Percentiles rank a stretch among this genome's conserved stretches.
phyloP scores from a whole-genome alignment of 2,888 invertebrate genomes.

The Alloplasta piceator region DNA sequence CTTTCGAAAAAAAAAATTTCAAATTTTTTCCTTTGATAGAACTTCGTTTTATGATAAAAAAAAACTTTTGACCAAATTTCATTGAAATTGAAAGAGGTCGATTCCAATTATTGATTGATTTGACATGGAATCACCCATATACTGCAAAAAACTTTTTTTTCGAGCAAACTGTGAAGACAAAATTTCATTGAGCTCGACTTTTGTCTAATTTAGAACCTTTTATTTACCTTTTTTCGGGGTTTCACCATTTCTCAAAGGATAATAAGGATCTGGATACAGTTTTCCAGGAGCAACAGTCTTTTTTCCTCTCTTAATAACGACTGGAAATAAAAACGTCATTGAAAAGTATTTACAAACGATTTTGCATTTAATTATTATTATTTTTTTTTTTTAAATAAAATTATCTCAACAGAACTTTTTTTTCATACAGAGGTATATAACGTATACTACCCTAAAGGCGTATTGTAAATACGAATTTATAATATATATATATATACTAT shows the following conservation, averaged over 20 bases:
- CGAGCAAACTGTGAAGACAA: too few relatives aligned
- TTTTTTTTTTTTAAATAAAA: conserved; percentile 51
- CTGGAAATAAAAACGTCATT: not conserved
- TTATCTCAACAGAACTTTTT: conserved; percentile 52
- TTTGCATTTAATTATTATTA: not conserved
- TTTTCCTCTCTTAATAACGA: not conserved
- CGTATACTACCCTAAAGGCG: conserved; percentile 44
- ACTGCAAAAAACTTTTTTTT: too few relatives aligned
- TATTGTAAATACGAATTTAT: conserved; percentile 49
- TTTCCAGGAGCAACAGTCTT: not conserved
- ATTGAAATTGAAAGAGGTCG: too few relatives aligned
- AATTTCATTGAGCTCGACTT: too few relatives aligned
- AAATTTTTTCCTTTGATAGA: too few relatives aligned
- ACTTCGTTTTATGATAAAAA: too few relatives aligned
- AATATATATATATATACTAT: conserved; percentile 41
- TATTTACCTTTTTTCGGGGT: too few relatives aligned
- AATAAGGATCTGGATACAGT: conserved; percentile 26
- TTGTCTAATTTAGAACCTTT: too few relatives aligned
- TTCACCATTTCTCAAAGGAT: conserved; percentile 38
- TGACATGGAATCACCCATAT: too few relatives aligned
- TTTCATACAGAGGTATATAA: conserved; percentile 61
- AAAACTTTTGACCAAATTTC: too few relatives aligned
- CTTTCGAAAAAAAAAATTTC: too few relatives aligned
- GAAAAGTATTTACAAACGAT: conserved; percentile 31
- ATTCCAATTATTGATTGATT: too few relatives aligned